Evolutionary conservation across 37 sponge, comb jelly and placozoan species (phyloP), one percentile per base, ranked within the genome.

Genomic region (Aplysina aerophoba): DNA sequence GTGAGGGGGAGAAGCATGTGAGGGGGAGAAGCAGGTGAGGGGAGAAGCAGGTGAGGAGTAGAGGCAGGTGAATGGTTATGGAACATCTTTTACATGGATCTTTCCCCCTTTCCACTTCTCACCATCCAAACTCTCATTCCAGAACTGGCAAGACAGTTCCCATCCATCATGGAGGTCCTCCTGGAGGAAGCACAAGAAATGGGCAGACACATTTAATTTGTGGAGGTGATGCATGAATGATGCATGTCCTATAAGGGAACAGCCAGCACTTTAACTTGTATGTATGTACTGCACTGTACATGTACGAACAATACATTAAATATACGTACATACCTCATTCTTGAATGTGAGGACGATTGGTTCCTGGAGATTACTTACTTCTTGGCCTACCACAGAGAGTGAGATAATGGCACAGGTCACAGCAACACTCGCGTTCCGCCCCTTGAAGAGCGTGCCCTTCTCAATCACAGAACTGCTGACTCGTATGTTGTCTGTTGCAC

Each of bases 381-480:
- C 37, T 21, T 4, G 39, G 20, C 78, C 78, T 16, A 75, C 78
- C 44, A 75, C 78, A 41, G 78, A 75, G 6, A 75, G 33, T 12
- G 78, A 75, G 44, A 75, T 75, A 54, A 75, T 40, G 2, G 78
- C 31, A 41, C 78, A 41, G n/a, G 54, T 8, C 24, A 75, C 78
- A 53, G 78, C 17, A 53, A 50, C 54, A 75, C 78, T 75, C 13
- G 33, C 20, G 41, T 50, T 36, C 1, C 54, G 78, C 11, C 78
- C 78, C 11, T 75, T 40, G 78, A 75, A 75, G 14, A 75, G 54
- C 14, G 53, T 75, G 13, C 54, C 11, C 44, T 75, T 40, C 22
- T 75, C 78, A 75, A 75, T 75, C 16, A 75, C 78, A 53, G 78
- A 75, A 11, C 78, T 75, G 40, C 78, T 75, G 21, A 75, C 41